Evolutionary conservation across 2,888 invertebrate genomes (phyloP).

Genomic region (Phortica okadai): DNA sequence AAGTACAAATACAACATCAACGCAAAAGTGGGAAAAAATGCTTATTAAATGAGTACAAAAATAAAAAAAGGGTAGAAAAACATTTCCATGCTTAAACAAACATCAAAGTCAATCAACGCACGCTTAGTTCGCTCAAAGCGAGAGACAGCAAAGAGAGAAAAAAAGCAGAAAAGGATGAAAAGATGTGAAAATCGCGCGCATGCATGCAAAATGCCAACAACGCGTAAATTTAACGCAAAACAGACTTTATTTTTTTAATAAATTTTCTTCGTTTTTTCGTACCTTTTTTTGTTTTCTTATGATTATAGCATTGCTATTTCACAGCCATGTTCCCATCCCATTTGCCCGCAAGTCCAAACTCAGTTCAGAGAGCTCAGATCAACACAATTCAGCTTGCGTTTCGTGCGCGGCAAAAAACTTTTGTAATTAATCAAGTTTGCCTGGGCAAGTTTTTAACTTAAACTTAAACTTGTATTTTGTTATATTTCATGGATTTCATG

Average conservation of each 20-base stretch:
- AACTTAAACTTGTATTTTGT: conserved; percentile 3
- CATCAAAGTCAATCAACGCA: conserved; percentile 17
- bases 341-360: not conserved
- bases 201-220: not conserved
- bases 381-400: not conserved
- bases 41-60: not conserved
- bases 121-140: not conserved
- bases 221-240: conserved; percentile 9
- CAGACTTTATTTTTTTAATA: conserved; percentile 13
- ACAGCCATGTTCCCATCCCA: too few species aligned
- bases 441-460: conserved; percentile 25
- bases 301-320: too few species aligned
- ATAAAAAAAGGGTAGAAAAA: not conserved
- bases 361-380: not conserved
- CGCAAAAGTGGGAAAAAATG: not conserved
- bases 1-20: too few species aligned
- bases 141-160: not conserved
- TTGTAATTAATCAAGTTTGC: conserved; percentile 29
- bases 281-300: not conserved
- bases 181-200: not conserved
- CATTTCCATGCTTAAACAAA: conserved; percentile 17
- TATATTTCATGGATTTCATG: not conserved
- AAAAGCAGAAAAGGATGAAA: not conserved
- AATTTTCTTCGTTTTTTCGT: not conserved
- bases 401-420: conserved; percentile 19